Evolutionary conservation across 2,797 vertebrate species (phyloP).

Genomic region (Vireo griseus): DNA sequence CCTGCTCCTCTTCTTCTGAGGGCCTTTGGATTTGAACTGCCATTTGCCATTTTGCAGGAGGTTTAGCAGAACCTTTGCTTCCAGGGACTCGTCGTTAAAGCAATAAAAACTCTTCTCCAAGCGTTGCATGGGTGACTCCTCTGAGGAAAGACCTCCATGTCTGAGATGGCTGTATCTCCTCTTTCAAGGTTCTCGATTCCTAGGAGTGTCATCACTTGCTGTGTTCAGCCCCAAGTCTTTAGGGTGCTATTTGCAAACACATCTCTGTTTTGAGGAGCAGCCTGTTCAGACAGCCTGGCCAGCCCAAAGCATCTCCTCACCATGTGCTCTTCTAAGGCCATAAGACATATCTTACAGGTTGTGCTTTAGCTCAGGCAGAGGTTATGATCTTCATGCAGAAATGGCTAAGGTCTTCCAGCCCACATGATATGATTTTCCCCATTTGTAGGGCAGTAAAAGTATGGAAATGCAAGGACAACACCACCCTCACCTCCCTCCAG

Average conservation of each 20-base stretch:
- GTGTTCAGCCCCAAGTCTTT: not conserved
- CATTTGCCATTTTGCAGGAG: not conserved
- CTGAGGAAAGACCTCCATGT: not conserved
- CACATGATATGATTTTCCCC: rapidly evolving
- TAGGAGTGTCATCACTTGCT: not conserved
- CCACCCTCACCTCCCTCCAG: not conserved
- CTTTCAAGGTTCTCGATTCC: not conserved
- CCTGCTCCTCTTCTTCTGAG: no score
- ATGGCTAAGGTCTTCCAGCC: not conserved
- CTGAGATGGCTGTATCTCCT: not conserved
- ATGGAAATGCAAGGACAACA: not conserved
- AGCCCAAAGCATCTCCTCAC: not conserved
- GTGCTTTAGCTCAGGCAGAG: not conserved
- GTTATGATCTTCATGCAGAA: not conserved
- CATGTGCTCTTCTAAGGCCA: not conserved
- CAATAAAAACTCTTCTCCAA: not conserved
- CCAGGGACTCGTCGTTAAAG: not conserved
- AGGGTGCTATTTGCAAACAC: not conserved
- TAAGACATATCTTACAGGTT: rapidly evolving
- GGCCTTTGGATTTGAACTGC: not conserved
- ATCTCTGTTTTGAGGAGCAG: not conserved
- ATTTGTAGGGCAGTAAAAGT: not conserved
- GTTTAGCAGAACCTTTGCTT: not conserved
- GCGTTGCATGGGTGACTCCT: rapidly evolving
- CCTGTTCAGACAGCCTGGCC: not conserved